Base-by-base conservation (phyloP, 2,113 vertebrate genomes). In the Cavia porcellus region DNA sequence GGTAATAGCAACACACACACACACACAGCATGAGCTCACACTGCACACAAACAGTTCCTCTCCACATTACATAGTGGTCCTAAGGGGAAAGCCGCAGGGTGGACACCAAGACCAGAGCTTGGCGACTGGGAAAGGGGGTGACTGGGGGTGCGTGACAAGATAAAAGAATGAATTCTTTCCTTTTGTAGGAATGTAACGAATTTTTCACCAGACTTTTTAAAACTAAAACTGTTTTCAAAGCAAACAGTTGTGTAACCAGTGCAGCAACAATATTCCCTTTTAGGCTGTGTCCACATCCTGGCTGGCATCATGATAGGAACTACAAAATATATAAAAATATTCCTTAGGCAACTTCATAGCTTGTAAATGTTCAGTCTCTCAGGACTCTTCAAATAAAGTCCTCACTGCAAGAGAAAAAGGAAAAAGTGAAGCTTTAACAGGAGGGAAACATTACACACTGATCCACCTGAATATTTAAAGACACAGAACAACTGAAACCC, bases 391-490 rank as follows among this genome's bases (percentile, higher is more conserved):
- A 57, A 45, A 70, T 83, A 38, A 22, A 97, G 83, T 42, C 96
- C 88, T 74, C 96, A 92, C 99, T 98, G 97, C 74, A 98, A 98
- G 79, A 97, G 61, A 98, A 98, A 89, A 92, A 74, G 95, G 92
- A 89, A 52, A 85, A 90, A 86, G 96, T n/a, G 25, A 66, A 30
- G 35, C 42, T 92, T 87, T 80, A 70, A 50, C 13, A 14, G 52
- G 45, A 89, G 24, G 25, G 9, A 28, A 61, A 20, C 50, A 57
- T n/a, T 57, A 47, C 61, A 35, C 0, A 20, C 9, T 42, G 22
- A 77, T 20, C 57, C 13, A 32, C 50, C 68, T 61, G 11, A 77
- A 86, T 35, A 64, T 47, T 90, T 81, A 55, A 82, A 84, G 66
- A 86, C 64, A 35, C 24, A 52, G 30, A 52, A 12, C 15, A 68